A percentile compares a stretch with the other conserved stretches of the same genome.
phyloP scores from a whole-genome alignment of 2,888 invertebrate genomes.

The Nomada ferruginata region DNA sequence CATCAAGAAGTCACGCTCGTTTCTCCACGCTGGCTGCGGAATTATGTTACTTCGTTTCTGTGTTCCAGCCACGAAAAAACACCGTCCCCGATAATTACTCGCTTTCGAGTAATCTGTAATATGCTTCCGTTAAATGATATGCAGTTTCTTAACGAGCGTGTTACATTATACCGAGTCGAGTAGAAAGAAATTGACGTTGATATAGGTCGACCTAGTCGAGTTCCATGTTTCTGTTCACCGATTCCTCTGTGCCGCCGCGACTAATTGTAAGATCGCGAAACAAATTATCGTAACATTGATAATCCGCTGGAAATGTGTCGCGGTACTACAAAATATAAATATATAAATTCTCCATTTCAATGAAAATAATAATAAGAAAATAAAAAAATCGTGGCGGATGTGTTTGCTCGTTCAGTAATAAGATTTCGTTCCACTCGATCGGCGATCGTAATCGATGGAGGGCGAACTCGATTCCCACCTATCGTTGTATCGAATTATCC shows the following conservation, averaged over 20 bases:
- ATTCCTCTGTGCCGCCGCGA: slow-evolving; percentile 58
- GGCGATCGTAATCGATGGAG: neutral
- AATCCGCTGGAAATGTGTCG: slow-evolving; percentile 71
- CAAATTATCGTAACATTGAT: slow-evolving; percentile 77
- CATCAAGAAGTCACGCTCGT: neutral
- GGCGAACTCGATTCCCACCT: slow-evolving; percentile 12
- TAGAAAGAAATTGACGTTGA: slow-evolving; percentile 40
- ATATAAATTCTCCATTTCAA: slow-evolving; percentile 53
- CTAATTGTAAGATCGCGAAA: neutral
- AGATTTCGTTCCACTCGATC: slow-evolving; percentile 1
- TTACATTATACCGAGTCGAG: slow-evolving; percentile 42
- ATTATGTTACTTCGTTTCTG: slow-evolving; percentile 38
- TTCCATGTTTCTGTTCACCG: slow-evolving; percentile 43
- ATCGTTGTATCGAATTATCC: slow-evolving; percentile 6
- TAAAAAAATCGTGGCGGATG: neutral
- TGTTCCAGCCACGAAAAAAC: slow-evolving; percentile 9
- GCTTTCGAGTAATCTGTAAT: slow-evolving; percentile 51
- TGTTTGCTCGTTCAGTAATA: neutral
- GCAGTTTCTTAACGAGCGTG: slow-evolving; percentile 57
- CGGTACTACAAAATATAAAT: too few species aligned
- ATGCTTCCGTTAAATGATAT: slow-evolving; percentile 45
- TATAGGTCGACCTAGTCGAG: slow-evolving; percentile 50
- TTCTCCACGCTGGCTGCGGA: neutral
- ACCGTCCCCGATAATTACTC: slow-evolving; percentile 39
- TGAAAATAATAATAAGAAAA: neutral